Evolutionary conservation across 2,797 vertebrate genomes (phyloP).

Genomic region (Catharus ustulatus): DNA sequence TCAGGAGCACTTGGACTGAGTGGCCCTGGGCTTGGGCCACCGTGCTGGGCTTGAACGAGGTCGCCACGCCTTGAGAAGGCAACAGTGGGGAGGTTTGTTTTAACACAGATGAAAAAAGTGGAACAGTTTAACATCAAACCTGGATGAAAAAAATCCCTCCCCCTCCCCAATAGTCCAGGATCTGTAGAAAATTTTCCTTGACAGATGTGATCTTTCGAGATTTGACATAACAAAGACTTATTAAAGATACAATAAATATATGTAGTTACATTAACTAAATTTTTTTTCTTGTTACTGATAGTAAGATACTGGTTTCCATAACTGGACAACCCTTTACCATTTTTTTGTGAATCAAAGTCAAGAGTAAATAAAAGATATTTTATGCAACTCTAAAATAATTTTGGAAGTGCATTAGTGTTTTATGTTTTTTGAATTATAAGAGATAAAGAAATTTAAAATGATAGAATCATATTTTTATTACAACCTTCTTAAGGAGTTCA

Average conservation of each 20-base stretch:
- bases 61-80: no score
- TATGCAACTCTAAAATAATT: neutral
- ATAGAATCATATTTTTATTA: neutral
- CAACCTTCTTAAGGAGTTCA: neutral
- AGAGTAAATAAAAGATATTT: neutral
- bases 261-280: neutral
- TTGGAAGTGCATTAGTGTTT: neutral
- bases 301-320: neutral
- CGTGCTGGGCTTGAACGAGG: no score
- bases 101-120: neutral
- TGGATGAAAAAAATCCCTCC: neutral
- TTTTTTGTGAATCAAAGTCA: neutral
- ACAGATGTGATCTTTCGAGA: neutral
- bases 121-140: neutral
- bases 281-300: neutral
- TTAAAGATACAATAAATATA: neutral
- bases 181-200: neutral
- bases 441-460: neutral
- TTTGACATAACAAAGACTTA: neutral
- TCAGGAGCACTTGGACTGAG: no score
- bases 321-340: neutral
- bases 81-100: neutral
- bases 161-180: rapidly evolving
- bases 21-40: no score
- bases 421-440: neutral